phyloP scores from a whole-genome alignment of 2,888 invertebrate species.

The Pediacus dermestoides region DNA sequence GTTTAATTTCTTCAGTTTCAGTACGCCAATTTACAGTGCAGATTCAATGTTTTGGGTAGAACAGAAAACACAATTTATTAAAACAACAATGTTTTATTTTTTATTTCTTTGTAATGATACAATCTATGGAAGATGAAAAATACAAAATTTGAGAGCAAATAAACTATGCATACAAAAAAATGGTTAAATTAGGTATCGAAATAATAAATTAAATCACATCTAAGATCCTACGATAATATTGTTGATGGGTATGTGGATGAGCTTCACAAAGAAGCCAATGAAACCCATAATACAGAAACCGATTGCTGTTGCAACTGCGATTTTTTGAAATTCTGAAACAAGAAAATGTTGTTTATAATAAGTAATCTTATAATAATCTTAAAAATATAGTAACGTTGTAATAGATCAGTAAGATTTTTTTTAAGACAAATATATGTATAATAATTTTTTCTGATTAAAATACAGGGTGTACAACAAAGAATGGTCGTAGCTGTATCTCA shows the following conservation, averaged over 20 bases:
- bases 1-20: too few relatives aligned
- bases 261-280: conserved; percentile 99
- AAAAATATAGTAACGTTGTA: too few relatives aligned
- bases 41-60: too few relatives aligned
- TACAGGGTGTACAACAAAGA: too few relatives aligned
- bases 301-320: conserved; percentile 98
- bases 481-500: too few relatives aligned
- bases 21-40: too few relatives aligned
- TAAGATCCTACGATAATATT: conserved; percentile 89
- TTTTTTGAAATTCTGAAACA: conserved; percentile 95
- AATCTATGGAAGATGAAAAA: too few relatives aligned
- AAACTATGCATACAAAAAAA: conserved; percentile 12
- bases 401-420: too few relatives aligned
- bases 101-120: conserved; percentile 15
- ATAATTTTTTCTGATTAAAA: too few relatives aligned
- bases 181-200: conserved; percentile 15
- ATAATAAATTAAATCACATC: conserved; percentile 29
- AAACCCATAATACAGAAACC: conserved; percentile 99
- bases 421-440: too few relatives aligned
- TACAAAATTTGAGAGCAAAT: conserved; percentile 22
- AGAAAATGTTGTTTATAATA: too few relatives aligned
- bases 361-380: too few relatives aligned
- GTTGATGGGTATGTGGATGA: conserved; percentile 99
- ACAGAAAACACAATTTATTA: conserved; percentile 4
- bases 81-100: conserved; percentile 13